phyloP scores from a whole-genome alignment of 2,888 invertebrate species.

The Aethes cnicana region DNA sequence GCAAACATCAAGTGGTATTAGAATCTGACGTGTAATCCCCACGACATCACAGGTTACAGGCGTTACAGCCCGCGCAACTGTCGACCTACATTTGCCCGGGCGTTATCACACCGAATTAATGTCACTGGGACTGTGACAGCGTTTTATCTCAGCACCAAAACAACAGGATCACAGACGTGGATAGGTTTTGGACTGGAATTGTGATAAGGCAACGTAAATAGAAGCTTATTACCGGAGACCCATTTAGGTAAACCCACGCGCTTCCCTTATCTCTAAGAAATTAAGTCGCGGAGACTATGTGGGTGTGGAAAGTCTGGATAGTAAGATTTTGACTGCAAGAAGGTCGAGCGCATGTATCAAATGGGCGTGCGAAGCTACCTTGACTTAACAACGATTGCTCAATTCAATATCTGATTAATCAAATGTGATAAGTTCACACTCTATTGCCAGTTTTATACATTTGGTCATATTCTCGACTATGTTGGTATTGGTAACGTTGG shows the following conservation, averaged over 20 bases:
- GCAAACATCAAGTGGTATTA: constrained; percentile 10
- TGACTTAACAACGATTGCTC: constrained; percentile 26
- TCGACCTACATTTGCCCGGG: constrained; percentile 20
- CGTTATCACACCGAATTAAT: constrained; percentile 22
- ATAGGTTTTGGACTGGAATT: constrained; percentile 2
- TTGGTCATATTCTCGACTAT: constrained; percentile 19
- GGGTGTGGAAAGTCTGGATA: constrained; percentile 9
- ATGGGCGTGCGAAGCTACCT: constrained; percentile 18
- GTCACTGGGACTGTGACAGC: constrained; percentile 1
- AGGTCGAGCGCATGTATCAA: constrained; percentile 9
- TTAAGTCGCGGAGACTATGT: constrained; percentile 10
- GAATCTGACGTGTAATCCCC: constrained; percentile 24
- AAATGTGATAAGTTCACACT: constrained; percentile 27
- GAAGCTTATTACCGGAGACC: constrained; percentile 13
- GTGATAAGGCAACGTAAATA: constrained; percentile 18
- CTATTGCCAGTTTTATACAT: constrained; percentile 11
- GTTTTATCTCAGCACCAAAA: constrained; percentile 14
- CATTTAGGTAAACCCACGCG: constrained; percentile 18
- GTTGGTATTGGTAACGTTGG: constrained; percentile 32
- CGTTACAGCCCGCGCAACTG: not conserved
- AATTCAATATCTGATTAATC: constrained; percentile 24
- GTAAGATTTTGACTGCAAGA: too few relatives aligned
- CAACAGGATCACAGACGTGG: not conserved
- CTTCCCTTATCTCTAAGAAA: constrained; percentile 19
- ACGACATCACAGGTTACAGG: constrained; percentile 6